Percentiles rank a stretch among this genome's conserved stretches.
phyloP scores from a whole-genome alignment of 2,113 vertebrate species.

The Leuciscus idus region DNA sequence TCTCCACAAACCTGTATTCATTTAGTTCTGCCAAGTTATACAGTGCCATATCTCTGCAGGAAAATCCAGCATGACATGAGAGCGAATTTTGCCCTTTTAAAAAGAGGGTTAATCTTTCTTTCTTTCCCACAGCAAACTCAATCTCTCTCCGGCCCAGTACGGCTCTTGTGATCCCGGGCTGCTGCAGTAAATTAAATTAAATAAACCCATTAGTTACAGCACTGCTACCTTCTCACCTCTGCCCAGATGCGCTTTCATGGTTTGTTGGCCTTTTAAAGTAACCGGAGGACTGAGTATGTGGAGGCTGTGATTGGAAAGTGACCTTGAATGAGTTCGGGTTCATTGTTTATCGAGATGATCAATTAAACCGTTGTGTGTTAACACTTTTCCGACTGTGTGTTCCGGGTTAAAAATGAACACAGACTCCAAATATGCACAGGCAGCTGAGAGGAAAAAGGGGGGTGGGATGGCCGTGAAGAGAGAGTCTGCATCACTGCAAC shows the following conservation, averaged over 20 bases:
- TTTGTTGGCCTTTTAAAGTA: conserved; percentile 70
- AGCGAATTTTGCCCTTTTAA: conserved; percentile 67
- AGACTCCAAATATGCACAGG: conserved; percentile 75
- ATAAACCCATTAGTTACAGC: conserved; percentile 79
- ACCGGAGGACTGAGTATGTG: conserved; percentile 61
- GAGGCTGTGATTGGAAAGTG: conserved; percentile 58
- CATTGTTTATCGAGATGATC: conserved; percentile 72
- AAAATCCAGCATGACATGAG: conserved; percentile 74
- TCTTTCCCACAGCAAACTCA: conserved; percentile 71
- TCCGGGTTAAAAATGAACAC: conserved; percentile 76
- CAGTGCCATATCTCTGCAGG: conserved; percentile 60
- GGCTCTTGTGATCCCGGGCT: conserved; percentile 66
- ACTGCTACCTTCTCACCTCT: conserved; percentile 73
- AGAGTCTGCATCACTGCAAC: conserved; percentile 35
- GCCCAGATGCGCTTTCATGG: conserved; percentile 75
- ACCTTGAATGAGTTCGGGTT: conserved; percentile 74
- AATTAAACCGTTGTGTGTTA: conserved; percentile 71
- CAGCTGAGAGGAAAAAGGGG: conserved; percentile 64
- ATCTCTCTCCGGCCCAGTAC: conserved; percentile 70
- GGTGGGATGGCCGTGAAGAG: conserved; percentile 62
- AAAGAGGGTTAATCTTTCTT: conserved; percentile 72
- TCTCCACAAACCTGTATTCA: conserved; percentile 72
- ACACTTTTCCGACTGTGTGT: conserved; percentile 65
- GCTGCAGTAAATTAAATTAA: conserved; percentile 77
- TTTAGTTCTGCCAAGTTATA: conserved; percentile 77